Conservation (phyloP, 1,140 invertebrate genomes). For the Tetramorium simillimum region DNA sequence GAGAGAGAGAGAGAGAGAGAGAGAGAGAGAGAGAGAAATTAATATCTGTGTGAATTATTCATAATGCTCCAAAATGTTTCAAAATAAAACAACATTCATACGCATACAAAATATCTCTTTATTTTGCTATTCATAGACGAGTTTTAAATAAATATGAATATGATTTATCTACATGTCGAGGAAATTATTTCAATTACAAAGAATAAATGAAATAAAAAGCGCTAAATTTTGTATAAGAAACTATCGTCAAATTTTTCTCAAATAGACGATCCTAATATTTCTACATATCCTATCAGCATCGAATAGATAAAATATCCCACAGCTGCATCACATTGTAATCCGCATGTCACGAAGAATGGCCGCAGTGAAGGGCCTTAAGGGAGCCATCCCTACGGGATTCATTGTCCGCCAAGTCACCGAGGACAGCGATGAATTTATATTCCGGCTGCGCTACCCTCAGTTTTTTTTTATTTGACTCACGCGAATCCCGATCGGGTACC, state of each 20-base stretch:
- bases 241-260: conserved; percentile 9
- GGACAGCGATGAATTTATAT: conserved; percentile 42
- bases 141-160: not conserved
- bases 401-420: conserved; percentile 1
- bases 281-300: conserved; percentile 12
- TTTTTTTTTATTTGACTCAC: conserved; percentile 36
- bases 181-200: not conserved
- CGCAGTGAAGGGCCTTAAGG: not conserved
- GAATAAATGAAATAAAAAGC: not conserved
- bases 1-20: no score
- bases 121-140: not conserved
- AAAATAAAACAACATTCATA: not conserved
- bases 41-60: not conserved
- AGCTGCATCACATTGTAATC: conserved; percentile 34
- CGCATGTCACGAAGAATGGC: conserved; percentile 35
- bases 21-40: no score
- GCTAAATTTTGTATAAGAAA: not conserved
- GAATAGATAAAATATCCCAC: conserved; percentile 36
- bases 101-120: not conserved
- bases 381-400: conserved; percentile 1
- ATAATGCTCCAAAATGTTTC: not conserved
- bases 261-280: not conserved
- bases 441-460: not conserved
- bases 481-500: not conserved
- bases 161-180: not conserved